Percentiles rank a stretch among this genome's conserved stretches.
These are phyloP conservation scores for Leptatherina wallacei DNA, from an alignment of 2,797 vertebrate genomes.

Conservation along the genomic window DNA sequence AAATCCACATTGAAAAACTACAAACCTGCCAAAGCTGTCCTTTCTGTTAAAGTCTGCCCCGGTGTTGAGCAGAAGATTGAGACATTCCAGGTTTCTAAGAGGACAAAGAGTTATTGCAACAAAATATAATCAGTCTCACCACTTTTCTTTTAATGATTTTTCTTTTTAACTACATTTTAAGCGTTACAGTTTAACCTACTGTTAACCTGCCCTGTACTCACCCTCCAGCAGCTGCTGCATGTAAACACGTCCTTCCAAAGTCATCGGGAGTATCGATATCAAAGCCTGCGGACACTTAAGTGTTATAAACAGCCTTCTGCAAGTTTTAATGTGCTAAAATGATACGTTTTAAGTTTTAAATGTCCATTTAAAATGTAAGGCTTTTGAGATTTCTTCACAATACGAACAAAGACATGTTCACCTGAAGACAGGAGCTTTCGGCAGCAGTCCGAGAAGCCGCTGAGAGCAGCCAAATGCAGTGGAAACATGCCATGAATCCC, in stretches of 20 bases:
- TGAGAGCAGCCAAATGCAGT: slow-evolving; percentile 96
- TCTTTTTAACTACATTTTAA: background rate
- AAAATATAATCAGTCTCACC: background rate
- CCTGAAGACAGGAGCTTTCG: slow-evolving; percentile 97
- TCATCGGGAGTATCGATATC: slow-evolving; percentile 96
- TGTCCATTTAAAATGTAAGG: background rate
- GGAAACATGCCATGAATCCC: slow-evolving; percentile 99
- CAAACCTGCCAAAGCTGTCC: slow-evolving; percentile 96
- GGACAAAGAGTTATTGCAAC: slow-evolving; percentile 13
- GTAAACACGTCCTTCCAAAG: slow-evolving; percentile 98
- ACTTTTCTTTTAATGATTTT: background rate
- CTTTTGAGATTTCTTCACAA: background rate
- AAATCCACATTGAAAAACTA: slow-evolving; percentile 12
- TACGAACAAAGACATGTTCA: slow-evolving; percentile 51
- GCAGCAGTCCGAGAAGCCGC: slow-evolving; percentile 98
- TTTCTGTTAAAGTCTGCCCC: slow-evolving; percentile 98
- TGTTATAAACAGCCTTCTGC: slow-evolving; percentile 17
- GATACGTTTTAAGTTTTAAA: background rate
- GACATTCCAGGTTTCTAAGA: slow-evolving; percentile 96
- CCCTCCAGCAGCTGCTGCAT: slow-evolving; percentile 98
- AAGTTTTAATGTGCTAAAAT: background rate
- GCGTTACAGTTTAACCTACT: background rate
- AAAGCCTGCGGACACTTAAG: slow-evolving; percentile 85
- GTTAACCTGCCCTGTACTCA: slow-evolving; percentile 73
- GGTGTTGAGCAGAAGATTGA: slow-evolving; percentile 96